A percentile compares a stretch with the other conserved stretches of the same genome.
These are phyloP conservation scores for Leptopilina boulardi DNA, from an alignment of 1,140 invertebrate species.

Conservation along the genomic window DNA sequence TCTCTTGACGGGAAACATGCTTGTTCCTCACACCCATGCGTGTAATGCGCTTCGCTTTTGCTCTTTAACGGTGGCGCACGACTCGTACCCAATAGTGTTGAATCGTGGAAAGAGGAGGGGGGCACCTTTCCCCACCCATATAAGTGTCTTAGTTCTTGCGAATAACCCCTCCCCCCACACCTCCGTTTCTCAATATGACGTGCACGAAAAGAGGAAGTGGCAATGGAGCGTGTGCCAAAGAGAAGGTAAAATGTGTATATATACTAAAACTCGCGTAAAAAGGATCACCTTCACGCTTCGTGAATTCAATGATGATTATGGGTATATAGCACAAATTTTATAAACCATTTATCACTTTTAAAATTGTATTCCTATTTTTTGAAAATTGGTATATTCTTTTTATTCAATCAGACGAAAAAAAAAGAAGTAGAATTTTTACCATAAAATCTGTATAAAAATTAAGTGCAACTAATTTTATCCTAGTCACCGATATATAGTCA, in stretches of 20 bases:
- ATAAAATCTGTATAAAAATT: too few species aligned
- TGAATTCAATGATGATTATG: neutral
- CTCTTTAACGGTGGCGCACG: constrained; percentile 18
- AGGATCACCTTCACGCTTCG: constrained; percentile 22
- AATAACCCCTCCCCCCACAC: too few species aligned
- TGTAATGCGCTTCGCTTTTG: constrained; percentile 3
- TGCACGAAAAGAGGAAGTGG: neutral
- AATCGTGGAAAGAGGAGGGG: neutral
- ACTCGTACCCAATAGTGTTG: neutral
- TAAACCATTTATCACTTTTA: too few species aligned
- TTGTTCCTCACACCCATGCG: constrained; percentile 31
- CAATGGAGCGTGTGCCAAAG: constrained; percentile 21
- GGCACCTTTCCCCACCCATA: neutral
- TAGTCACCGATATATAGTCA: too few species aligned
- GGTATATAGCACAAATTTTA: neutral
- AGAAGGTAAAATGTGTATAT: neutral
- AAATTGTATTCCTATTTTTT: too few species aligned
- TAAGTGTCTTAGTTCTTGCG: constrained; percentile 20
- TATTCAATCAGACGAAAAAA: too few species aligned
- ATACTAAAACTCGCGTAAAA: neutral
- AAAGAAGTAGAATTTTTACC: too few species aligned
- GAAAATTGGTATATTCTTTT: too few species aligned
- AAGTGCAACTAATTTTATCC: too few species aligned
- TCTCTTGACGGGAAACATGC: neutral
- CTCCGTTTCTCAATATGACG: neutral